These are phyloP conservation scores for Hyposoter didymator DNA, from an alignment of 2,888 invertebrate species.

Conservation along the genomic window DNA sequence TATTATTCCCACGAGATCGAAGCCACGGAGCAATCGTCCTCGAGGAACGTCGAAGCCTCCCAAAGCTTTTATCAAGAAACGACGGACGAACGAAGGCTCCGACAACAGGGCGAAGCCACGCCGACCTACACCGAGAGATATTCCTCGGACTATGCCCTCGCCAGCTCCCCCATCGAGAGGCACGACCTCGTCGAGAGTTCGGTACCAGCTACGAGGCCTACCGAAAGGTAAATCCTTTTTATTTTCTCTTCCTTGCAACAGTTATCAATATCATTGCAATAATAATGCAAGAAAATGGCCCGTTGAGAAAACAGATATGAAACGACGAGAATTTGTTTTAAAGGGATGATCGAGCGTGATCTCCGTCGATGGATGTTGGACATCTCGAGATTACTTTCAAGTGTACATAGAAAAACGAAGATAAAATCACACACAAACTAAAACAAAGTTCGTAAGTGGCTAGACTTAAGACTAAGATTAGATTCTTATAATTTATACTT, in stretches of 20 bases:
- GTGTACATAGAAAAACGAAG: constrained; percentile 77
- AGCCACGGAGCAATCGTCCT: constrained; percentile 75
- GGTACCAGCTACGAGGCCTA: constrained; percentile 79
- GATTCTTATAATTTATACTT: constrained; percentile 81
- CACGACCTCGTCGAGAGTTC: constrained; percentile 83
- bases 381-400: constrained; percentile 74
- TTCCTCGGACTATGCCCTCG: constrained; percentile 80
- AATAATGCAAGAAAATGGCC: not conserved
- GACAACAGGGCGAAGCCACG: constrained; percentile 79
- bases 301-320: constrained; percentile 2
- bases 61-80: constrained; percentile 81
- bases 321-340: constrained; percentile 25
- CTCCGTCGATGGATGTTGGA: constrained; percentile 65
- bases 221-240: constrained; percentile 79
- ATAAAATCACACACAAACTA: constrained; percentile 24
- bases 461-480: constrained; percentile 77
- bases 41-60: constrained; percentile 80
- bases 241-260: no score
- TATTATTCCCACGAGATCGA: constrained; percentile 79
- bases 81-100: constrained; percentile 74
- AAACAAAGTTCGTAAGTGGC: constrained; percentile 74
- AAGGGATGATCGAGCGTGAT: constrained; percentile 66
- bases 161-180: constrained; percentile 81
- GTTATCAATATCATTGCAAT: no score
- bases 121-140: constrained; percentile 81